These are phyloP conservation scores for Eurois occulta DNA, from an alignment of 2,888 invertebrate species.

Conservation along the genomic window DNA sequence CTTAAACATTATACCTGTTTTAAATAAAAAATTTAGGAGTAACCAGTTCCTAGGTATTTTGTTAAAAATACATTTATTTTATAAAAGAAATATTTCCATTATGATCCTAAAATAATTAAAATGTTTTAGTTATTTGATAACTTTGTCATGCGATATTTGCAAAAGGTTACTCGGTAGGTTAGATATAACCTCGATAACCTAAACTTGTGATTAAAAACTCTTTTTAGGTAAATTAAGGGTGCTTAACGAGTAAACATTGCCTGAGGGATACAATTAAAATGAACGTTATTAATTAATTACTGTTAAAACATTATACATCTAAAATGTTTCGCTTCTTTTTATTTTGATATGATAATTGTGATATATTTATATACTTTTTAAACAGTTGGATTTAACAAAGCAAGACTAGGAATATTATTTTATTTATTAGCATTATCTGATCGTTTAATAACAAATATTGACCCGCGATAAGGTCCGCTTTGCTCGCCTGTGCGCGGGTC, in stretches of 20 bases:
- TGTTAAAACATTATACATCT: background rate
- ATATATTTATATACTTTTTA: background rate
- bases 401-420: background rate
- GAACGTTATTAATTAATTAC: background rate
- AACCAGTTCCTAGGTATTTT: background rate
- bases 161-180: background rate
- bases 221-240: background rate
- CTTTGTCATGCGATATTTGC: conserved; percentile 17
- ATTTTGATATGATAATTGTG: background rate
- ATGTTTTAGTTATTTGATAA: conserved; percentile 17
- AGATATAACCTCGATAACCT: background rate
- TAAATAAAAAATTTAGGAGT: background rate
- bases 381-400: background rate
- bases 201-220: background rate
- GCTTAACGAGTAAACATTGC: background rate
- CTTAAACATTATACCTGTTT: background rate
- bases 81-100: background rate
- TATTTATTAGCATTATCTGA: background rate
- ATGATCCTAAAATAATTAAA: background rate
- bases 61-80: background rate
- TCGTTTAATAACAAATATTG: too few species aligned
- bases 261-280: background rate
- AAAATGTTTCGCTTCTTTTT: background rate
- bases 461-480: too few species aligned
- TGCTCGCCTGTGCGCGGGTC: too few species aligned